phyloP scores from a whole-genome alignment of 2,888 invertebrate genomes.

The Macrosiphum euphorbiae region DNA sequence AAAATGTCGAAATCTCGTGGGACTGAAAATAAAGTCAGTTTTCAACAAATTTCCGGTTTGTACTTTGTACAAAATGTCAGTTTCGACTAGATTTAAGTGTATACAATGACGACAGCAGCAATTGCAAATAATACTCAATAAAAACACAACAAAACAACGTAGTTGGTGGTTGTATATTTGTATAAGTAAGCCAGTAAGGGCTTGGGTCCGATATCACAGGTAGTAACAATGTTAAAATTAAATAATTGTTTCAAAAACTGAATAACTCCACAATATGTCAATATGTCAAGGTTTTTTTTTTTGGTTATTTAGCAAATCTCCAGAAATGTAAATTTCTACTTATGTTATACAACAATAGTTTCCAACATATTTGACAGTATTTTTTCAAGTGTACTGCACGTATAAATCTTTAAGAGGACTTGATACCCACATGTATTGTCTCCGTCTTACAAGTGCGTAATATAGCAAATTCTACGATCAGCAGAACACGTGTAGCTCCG shows the following conservation, averaged over 20 bases:
- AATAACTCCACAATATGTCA: background rate
- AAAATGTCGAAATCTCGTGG: background rate
- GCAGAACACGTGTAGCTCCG: no score
- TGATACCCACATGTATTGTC: no score
- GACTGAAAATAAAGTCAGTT: background rate
- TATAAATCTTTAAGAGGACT: no score
- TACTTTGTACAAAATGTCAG: background rate
- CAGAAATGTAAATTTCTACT: background rate
- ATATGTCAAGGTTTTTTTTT: background rate
- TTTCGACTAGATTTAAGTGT: background rate
- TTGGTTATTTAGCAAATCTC: background rate
- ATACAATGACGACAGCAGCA: background rate
- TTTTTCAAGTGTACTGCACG: background rate
- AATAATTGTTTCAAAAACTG: background rate
- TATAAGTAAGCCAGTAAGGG: background rate
- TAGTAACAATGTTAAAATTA: background rate
- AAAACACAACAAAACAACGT: background rate
- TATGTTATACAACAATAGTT: background rate
- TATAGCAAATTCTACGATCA: no score
- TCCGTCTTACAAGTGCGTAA: no score
- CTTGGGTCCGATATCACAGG: background rate
- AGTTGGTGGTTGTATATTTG: background rate
- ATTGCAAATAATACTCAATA: background rate
- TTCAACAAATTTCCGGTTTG: background rate
- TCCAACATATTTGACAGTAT: background rate